These are phyloP conservation scores for Drosophila takahashii DNA, from an alignment of 1,140 invertebrate genomes.

Conservation along the genomic window DNA sequence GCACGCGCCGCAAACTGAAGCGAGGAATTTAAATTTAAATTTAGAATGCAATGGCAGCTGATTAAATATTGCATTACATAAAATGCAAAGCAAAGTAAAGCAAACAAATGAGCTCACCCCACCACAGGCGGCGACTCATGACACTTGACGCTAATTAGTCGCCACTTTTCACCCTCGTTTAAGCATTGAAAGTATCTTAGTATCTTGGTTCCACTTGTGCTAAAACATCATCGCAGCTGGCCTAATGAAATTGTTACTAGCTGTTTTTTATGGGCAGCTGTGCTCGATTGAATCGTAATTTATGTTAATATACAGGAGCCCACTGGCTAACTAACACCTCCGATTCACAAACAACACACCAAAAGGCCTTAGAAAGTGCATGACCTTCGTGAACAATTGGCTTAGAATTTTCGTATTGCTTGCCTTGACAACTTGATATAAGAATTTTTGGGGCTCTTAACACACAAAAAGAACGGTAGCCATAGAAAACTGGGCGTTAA, in stretches of 20 bases:
- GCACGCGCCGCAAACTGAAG: conserved; percentile 38
- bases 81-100: conserved; percentile 36
- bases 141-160: conserved; percentile 55
- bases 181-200: conserved; percentile 48
- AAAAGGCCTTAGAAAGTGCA: conserved; percentile 63
- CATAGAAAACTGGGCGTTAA: conserved; percentile 54
- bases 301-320: conserved; percentile 63
- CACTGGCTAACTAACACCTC: conserved; percentile 27
- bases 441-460: conserved; percentile 37
- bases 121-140: conserved; percentile 7
- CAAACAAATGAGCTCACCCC: conserved; percentile 37
- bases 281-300: conserved; percentile 71
- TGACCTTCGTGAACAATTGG: conserved; percentile 55
- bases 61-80: conserved; percentile 66
- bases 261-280: conserved; percentile 66
- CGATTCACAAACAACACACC: conserved; percentile 4
- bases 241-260: conserved; percentile 70
- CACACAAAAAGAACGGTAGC: conserved; percentile 24
- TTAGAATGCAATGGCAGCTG: conserved; percentile 55
- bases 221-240: conserved; percentile 33
- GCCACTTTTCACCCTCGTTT: conserved; percentile 63
- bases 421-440: conserved; percentile 50
- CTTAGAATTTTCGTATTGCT: conserved; percentile 25
- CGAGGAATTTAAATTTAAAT: conserved; percentile 48
- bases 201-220: conserved; percentile 8